Base-by-base conservation (phyloP, 1,140 invertebrate species). In the Drosophila ercepeae region DNA sequence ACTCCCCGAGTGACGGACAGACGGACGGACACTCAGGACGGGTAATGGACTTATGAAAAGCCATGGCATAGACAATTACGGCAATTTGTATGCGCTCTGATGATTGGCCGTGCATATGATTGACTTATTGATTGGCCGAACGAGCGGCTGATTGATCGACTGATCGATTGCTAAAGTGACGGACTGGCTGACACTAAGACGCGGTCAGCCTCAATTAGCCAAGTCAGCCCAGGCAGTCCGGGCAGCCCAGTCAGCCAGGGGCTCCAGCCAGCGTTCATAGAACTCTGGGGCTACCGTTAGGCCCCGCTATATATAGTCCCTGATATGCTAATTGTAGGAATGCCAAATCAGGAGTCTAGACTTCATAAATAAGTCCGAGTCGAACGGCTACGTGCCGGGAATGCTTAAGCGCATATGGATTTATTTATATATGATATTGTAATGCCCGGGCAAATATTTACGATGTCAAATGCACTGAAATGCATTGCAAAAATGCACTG, bases 1-100 rank as follows among this genome's bases (percentile, higher is more conserved):
- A 55, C 53, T 71, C 42, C 48, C 25, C 48, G 45, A 7, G 1
- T 14, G 13, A 14, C 6, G 36, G 36, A 14, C 13, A 41, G n/a
- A 2, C n/a, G n/a, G n/a, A n/a, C 34, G n/a, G 13, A 39, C n/a
- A 16, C 13, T 4, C 25, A 7, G 25, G 41, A 42, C 14, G 49
- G 44, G 52, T 55, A 69, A 76, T 75, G 63, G 32, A 75, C 71
- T 81, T 79, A 81, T 79, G 73, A 81, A 53, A 64, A 71, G 42
- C 69, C 55, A 53, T 61, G 45, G 49, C 50, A 53, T 53, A 53
- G 69, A 79, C 75, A 79, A 73, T 79, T 75, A 71, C 77, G 16
- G 69, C 83, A 88, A 88, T 88, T 88, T 88, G 82, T 88, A 88
- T 88, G 82, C 78, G 61, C 76, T 74, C 75, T 72, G 64, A 44